Percentiles rank a stretch among this genome's conserved stretches.
These are phyloP conservation scores for Scaeva pyrastri DNA, from an alignment of 2,888 invertebrate species.

Conservation along the genomic window DNA sequence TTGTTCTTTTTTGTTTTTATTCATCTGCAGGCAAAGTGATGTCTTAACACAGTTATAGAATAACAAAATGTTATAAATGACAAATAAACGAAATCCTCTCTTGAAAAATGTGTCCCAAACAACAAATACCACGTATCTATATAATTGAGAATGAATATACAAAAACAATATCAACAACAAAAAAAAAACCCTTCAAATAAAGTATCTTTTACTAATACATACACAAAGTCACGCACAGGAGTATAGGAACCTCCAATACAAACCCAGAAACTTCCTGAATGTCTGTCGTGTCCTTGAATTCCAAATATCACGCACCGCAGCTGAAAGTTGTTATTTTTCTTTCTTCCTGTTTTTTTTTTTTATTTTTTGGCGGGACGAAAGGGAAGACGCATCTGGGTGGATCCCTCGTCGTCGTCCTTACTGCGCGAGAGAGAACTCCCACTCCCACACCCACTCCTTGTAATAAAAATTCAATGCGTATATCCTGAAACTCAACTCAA, in stretches of 20 bases:
- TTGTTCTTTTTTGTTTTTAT: neutral
- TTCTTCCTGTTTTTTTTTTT: too few relatives aligned
- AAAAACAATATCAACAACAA: neutral
- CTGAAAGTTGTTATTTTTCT: neutral
- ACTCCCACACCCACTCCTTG: too few relatives aligned
- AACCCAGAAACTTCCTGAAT: neutral
- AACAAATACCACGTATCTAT: too few relatives aligned
- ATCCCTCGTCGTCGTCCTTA: too few relatives aligned
- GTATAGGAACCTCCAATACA: too few relatives aligned
- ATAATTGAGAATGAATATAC: constrained; percentile 1
- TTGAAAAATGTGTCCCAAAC: constrained; percentile 7
- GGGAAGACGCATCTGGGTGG: neutral
- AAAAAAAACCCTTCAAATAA: neutral
- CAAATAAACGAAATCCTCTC: constrained; percentile 8
- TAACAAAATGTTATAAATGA: constrained; percentile 14
- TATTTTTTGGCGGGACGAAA: constrained; percentile 4
- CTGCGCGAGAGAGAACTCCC: neutral
- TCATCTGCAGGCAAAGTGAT: neutral
- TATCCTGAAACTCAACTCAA: neutral
- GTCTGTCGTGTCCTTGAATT: constrained; percentile 23
- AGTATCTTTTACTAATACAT: neutral
- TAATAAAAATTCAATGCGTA: neutral
- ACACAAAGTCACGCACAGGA: too few relatives aligned
- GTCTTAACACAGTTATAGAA: constrained; percentile 4
- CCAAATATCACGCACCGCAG: constrained; percentile 10